Conservation (phyloP, 2,113 vertebrate genomes). For the Melanerpes formicivorus region DNA sequence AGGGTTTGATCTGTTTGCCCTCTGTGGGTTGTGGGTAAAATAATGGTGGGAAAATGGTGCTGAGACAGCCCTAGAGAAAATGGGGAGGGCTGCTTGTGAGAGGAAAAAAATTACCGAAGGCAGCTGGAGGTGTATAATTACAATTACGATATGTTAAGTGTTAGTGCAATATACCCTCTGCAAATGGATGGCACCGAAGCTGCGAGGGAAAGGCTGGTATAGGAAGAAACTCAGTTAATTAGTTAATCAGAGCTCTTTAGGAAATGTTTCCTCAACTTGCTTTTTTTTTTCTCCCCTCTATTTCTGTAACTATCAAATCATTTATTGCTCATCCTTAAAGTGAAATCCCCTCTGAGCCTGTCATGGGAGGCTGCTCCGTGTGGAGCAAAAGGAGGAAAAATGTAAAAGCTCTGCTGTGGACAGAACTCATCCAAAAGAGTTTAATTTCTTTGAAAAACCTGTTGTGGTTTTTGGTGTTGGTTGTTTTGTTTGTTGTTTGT, state of each 20-base stretch:
- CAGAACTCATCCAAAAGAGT: neutral
- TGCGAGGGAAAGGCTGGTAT: neutral
- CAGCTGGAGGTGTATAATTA: conserved; percentile 2
- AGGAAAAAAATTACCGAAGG: neutral
- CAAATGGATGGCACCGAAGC: neutral
- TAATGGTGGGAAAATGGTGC: accelerated
- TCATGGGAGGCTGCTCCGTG: neutral
- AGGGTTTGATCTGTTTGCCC: neutral
- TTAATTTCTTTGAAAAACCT: neutral
- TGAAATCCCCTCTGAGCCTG: neutral
- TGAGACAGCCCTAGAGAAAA: neutral
- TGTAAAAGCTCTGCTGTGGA: neutral
- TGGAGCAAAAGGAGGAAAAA: neutral
- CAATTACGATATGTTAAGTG: neutral
- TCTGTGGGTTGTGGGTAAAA: neutral
- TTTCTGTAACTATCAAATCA: conserved; percentile 14
- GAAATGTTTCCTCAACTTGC: conserved; percentile 31
- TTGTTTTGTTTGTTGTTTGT: neutral
- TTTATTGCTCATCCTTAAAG: conserved; percentile 32
- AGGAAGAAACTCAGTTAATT: conserved; percentile 54
- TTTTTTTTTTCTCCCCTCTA: neutral
- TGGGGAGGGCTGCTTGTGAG: neutral
- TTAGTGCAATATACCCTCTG: neutral
- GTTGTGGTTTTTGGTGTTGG: no score
- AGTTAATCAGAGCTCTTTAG: conserved; percentile 51